phyloP scores from a whole-genome alignment of 2,888 invertebrate genomes.

The Ophion ventricosus region DNA sequence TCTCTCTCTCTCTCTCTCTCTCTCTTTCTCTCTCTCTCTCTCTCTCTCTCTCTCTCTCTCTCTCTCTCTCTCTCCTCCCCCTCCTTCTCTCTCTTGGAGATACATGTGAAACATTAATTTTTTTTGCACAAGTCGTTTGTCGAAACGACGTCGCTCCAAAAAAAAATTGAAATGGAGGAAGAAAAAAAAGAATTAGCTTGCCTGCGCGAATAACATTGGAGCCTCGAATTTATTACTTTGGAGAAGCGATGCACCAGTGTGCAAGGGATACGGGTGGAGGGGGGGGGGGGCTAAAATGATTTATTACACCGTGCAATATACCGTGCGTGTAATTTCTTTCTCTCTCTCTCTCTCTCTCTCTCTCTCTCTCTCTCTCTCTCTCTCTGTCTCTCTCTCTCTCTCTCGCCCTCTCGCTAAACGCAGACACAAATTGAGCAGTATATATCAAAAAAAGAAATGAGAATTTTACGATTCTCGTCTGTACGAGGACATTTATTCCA shows the following conservation, averaged over 20 bases:
- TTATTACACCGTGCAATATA: slow-evolving; percentile 7
- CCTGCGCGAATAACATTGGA: neutral
- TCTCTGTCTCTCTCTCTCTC: neutral
- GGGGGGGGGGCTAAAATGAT: slow-evolving; percentile 8
- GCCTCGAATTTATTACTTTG: slow-evolving; percentile 47
- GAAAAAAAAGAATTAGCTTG: slow-evolving; percentile 2
- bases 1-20: too few species aligned
- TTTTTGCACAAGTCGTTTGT: neutral
- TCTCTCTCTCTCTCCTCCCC: neutral
- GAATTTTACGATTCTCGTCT: neutral
- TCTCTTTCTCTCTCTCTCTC: too few species aligned
- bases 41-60: neutral
- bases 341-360: slow-evolving; percentile 4
- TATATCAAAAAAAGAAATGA: neutral
- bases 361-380: neutral
- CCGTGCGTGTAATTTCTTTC: slow-evolving; percentile 14
- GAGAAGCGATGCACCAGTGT: slow-evolving; percentile 39
- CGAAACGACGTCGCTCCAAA: neutral
- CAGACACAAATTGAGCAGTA: neutral
- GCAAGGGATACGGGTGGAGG: neutral
- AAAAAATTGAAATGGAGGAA: neutral
- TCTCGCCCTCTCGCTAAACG: neutral
- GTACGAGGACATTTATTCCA: neutral
- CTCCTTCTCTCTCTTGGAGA: neutral
- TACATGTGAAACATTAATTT: neutral